These are phyloP conservation scores for Coracias cyanogaster DNA, from an alignment of 2,797 vertebrate species.

Conservation along the genomic window DNA sequence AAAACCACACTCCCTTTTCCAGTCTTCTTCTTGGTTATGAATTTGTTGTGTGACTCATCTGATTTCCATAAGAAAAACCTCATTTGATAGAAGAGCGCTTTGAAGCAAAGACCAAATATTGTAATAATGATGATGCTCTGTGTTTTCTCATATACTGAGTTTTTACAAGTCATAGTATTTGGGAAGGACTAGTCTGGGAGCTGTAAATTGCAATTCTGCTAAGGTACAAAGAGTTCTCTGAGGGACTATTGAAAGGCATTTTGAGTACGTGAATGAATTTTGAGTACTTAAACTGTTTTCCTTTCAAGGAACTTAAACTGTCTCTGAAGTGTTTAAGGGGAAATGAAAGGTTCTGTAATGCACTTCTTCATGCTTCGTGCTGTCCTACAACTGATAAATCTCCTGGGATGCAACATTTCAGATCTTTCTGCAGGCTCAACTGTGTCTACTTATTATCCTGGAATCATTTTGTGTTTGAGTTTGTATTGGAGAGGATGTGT, in stretches of 20 bases:
- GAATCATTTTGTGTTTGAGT: slow-evolving; percentile 6
- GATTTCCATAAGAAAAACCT: background rate
- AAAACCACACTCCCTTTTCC: slow-evolving; percentile 10
- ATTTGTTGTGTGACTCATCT: background rate
- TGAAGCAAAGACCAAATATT: background rate
- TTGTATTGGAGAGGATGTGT: background rate
- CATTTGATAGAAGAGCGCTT: background rate
- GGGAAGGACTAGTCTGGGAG: background rate
- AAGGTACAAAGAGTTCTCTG: background rate
- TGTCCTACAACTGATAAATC: slow-evolving; percentile 17
- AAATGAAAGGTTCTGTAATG: background rate
- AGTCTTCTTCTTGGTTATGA: background rate
- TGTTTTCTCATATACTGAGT: background rate
- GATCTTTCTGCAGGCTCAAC: background rate
- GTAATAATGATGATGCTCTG: background rate
- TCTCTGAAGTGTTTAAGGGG: background rate
- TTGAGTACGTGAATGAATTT: background rate
- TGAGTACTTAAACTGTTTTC: background rate
- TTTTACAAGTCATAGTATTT: background rate
- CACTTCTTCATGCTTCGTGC: background rate
- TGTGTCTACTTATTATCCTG: slow-evolving; percentile 32
- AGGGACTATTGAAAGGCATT: background rate
- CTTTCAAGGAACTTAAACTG: background rate
- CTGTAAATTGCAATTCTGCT: background rate
- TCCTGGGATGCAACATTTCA: background rate